Evolutionary conservation across 2,888 invertebrate genomes (phyloP).

Genomic region (Anthophora plumipes): DNA sequence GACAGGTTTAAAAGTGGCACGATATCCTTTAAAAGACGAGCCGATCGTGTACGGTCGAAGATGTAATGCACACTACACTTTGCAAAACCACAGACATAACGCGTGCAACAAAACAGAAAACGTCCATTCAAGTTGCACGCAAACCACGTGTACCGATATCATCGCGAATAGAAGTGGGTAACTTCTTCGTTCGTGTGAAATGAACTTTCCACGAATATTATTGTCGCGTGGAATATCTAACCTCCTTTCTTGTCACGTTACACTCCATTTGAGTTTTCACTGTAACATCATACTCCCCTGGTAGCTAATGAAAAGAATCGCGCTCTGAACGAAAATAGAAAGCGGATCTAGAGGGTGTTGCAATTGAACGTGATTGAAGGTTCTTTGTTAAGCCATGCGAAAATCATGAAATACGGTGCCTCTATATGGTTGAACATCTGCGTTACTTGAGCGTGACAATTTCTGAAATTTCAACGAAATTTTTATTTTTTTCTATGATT

Average conservation of each 20-base stretch:
- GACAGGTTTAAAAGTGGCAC: neutral
- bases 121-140: neutral
- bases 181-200: neutral
- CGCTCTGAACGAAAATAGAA: conserved; percentile 4
- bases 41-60: neutral
- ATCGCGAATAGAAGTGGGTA: neutral
- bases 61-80: conserved; percentile 31
- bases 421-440: no score
- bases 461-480: no score
- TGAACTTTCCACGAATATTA: conserved; percentile 29
- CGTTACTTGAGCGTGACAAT: no score
- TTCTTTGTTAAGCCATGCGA: no score
- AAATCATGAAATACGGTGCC: no score
- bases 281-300: neutral
- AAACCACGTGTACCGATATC: conserved; percentile 5
- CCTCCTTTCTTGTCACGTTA: neutral
- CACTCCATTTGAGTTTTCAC: neutral
- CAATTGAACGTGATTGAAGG: neutral
- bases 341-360: neutral
- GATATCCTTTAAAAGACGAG: conserved; percentile 1
- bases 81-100: conserved; percentile 8
- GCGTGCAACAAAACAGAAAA: conserved; percentile 4
- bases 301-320: neutral
- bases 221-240: neutral
- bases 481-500: no score